phyloP scores from a whole-genome alignment of 2,797 vertebrate species.

The Sebastes oblongus region DNA sequence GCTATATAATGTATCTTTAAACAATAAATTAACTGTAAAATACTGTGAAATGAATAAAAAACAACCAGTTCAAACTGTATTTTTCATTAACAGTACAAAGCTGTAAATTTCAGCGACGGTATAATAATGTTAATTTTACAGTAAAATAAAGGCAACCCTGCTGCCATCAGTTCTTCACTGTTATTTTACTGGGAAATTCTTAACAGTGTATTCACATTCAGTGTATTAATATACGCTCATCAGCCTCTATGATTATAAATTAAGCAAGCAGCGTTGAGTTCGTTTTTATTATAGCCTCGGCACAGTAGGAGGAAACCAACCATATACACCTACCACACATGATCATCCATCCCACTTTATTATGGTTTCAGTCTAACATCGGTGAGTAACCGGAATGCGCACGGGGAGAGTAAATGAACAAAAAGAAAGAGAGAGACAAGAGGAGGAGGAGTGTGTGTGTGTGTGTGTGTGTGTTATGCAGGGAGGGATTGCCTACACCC shows the following conservation, averaged over 20 bases:
- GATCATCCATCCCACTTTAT: conserved; percentile 57
- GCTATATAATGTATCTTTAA: too few species aligned
- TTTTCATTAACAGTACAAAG: too few species aligned
- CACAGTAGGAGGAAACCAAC: conserved; percentile 7
- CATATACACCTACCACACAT: not conserved
- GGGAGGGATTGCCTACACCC: conserved; percentile 31
- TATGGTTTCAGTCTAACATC: conserved; percentile 17
- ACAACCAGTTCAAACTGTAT: too few species aligned
- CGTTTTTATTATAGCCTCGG: not conserved
- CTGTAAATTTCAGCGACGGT: too few species aligned
- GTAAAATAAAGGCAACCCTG: too few species aligned
- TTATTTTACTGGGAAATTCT: too few species aligned
- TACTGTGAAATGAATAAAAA: too few species aligned
- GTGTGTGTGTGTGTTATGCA: conserved; percentile 11
- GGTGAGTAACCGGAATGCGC: conserved; percentile 15
- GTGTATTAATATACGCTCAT: not conserved
- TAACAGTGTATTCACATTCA: too few species aligned
- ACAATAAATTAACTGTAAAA: too few species aligned
- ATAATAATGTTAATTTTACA: too few species aligned
- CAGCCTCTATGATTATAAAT: not conserved
- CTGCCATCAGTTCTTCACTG: too few species aligned
- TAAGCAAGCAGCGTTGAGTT: not conserved
- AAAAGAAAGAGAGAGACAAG: not conserved
- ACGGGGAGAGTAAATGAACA: conserved; percentile 16
- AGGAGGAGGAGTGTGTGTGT: not conserved